Evolutionary conservation across 2,888 invertebrate species (phyloP).

Genomic region (Linnaemya tessellans): DNA sequence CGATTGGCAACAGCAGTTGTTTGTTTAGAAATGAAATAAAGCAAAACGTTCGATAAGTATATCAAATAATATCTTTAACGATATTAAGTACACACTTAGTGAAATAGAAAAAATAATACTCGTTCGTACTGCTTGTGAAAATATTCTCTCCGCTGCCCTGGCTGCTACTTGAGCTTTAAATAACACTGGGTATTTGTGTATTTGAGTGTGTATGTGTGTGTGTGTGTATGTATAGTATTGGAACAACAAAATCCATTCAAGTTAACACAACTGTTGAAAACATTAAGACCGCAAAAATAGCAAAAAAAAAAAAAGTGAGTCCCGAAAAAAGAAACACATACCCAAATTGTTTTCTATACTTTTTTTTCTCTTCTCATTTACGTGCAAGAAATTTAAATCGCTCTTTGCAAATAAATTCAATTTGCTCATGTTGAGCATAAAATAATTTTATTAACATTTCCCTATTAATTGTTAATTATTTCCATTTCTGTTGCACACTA

Average conservation of each 20-base stretch:
- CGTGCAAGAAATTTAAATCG: conserved; percentile 52
- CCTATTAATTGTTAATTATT: conserved; percentile 24
- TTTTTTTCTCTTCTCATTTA: background rate
- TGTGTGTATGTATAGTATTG: background rate
- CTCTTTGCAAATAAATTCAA: background rate
- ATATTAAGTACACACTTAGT: conserved; percentile 43
- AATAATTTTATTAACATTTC: conserved; percentile 24
- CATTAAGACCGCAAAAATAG: background rate
- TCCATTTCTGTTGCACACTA: background rate
- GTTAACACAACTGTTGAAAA: conserved; percentile 77
- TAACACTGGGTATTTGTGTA: background rate
- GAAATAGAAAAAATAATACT: conserved; percentile 2
- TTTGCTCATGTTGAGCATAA: background rate
- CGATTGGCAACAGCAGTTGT: conserved; percentile 42
- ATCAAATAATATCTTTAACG: conserved; percentile 53
- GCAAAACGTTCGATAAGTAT: conserved; percentile 22
- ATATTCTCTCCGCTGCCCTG: background rate
- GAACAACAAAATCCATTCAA: conserved; percentile 80
- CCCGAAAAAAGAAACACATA: background rate
- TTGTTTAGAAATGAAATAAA: conserved; percentile 35
- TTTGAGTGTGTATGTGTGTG: too few relatives aligned
- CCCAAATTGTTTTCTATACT: background rate
- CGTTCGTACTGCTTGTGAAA: background rate
- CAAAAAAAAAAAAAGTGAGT: conserved; percentile 3
- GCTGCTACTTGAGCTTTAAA: background rate